phyloP scores from a whole-genome alignment of 1,140 invertebrate genomes.

The Cydia pomonella region DNA sequence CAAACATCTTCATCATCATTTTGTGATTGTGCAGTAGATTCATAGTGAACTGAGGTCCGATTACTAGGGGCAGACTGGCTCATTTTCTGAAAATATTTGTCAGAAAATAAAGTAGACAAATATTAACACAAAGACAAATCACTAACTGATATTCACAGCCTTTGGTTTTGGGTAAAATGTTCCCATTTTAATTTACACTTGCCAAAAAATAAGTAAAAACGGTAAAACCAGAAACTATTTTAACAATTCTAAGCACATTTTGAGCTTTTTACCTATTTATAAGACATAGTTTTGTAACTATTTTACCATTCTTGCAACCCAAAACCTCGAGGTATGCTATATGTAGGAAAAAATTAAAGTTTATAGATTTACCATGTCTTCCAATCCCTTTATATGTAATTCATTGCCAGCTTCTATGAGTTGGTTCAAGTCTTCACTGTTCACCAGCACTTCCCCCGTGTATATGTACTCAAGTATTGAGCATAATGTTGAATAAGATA shows the following conservation, averaged over 20 bases:
- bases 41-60: neutral
- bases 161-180: too few species aligned
- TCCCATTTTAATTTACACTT: too few species aligned
- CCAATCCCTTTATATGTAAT: conserved; percentile 65
- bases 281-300: too few species aligned
- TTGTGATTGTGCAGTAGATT: conserved; percentile 10
- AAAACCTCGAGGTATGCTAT: too few species aligned
- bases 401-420: conserved; percentile 60
- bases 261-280: too few species aligned
- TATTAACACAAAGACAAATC: neutral
- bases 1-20: conserved; percentile 29
- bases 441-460: conserved; percentile 62
- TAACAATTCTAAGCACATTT: too few species aligned
- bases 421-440: conserved; percentile 53
- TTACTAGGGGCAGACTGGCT: neutral
- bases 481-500: conserved; percentile 56
- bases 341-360: neutral
- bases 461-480: conserved; percentile 66
- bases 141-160: too few species aligned
- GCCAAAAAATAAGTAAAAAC: too few species aligned
- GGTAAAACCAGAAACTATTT: too few species aligned
- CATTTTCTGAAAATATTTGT: conserved; percentile 11
- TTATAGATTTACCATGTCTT: conserved; percentile 60
- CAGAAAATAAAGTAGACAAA: neutral
- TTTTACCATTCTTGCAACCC: too few species aligned